These are phyloP conservation scores for Syritta pipiens DNA, from an alignment of 2,888 invertebrate genomes.

Conservation along the genomic window DNA sequence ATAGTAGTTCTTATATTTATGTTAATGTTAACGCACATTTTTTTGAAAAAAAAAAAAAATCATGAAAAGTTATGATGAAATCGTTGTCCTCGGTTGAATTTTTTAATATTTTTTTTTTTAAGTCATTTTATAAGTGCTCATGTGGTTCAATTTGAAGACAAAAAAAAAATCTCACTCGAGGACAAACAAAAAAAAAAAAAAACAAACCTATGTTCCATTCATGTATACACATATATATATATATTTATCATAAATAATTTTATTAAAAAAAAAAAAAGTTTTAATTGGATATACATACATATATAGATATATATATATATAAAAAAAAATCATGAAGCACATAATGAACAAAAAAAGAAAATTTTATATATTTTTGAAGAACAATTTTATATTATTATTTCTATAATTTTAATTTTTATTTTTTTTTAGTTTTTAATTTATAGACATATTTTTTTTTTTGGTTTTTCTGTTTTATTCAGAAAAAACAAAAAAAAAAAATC, in stretches of 20 bases:
- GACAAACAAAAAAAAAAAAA: neutral
- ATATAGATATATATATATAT: neutral
- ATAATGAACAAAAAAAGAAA: slow-evolving; percentile 19
- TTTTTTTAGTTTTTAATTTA: slow-evolving; percentile 48
- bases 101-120: slow-evolving; percentile 13
- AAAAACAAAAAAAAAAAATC: slow-evolving; percentile 5
- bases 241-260: too few species aligned
- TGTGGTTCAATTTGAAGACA: neutral
- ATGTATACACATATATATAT: slow-evolving; percentile 31
- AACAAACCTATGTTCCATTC: slow-evolving; percentile 16
- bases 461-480: neutral
- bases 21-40: too few species aligned
- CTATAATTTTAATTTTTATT: slow-evolving; percentile 40
- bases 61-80: too few species aligned
- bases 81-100: too few species aligned
- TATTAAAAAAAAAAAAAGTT: neutral
- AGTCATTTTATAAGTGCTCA: slow-evolving; percentile 17
- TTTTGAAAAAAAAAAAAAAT: too few species aligned
- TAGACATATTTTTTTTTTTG: slow-evolving; percentile 5
- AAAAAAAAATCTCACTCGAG: slow-evolving; percentile 6
- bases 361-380: neutral
- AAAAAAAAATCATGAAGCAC: neutral
- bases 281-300: neutral
- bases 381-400: slow-evolving; percentile 36
- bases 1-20: slow-evolving; percentile 3